These are phyloP conservation scores for Drosophila teissieri DNA, from an alignment of 1,140 invertebrate genomes.

Conservation along the genomic window DNA sequence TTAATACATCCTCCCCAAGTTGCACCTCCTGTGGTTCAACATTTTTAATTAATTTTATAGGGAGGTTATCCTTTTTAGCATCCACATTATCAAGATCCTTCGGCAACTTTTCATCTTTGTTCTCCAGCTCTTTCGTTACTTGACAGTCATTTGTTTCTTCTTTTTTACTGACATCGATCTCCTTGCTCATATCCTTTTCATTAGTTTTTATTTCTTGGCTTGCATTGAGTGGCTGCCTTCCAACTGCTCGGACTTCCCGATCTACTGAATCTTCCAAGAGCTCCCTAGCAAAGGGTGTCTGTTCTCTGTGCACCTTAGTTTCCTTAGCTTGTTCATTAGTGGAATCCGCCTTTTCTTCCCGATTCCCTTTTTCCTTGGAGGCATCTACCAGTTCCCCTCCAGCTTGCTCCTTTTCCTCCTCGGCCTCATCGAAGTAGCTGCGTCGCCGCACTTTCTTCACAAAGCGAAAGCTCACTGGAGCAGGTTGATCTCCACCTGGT, in stretches of 20 bases:
- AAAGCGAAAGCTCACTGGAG: conserved; percentile 75
- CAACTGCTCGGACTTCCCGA: neutral
- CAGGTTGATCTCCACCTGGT: neutral
- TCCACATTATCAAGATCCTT: neutral
- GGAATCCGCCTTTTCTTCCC: neutral
- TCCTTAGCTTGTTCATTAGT: conserved; percentile 1
- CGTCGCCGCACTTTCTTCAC: conserved; percentile 68
- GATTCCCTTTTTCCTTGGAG: neutral
- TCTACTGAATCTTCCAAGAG: neutral
- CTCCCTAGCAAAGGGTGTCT: conserved; percentile 28
- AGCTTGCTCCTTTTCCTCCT: conserved; percentile 45
- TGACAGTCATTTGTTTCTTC: neutral
- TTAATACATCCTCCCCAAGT: neutral
- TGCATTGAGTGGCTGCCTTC: neutral
- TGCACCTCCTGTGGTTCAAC: no score
- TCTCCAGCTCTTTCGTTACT: neutral
- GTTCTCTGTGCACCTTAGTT: conserved; percentile 12
- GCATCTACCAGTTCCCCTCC: neutral
- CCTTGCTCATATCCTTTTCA: neutral
- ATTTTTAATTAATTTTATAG: no score
- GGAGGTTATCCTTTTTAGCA: neutral
- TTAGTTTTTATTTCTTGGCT: neutral
- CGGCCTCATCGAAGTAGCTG: conserved; percentile 74
- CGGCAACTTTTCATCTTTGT: neutral
- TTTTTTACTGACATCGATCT: neutral